Evolutionary conservation across 2,113 vertebrate species (phyloP).

Genomic region (Ammospiza caudacuta): DNA sequence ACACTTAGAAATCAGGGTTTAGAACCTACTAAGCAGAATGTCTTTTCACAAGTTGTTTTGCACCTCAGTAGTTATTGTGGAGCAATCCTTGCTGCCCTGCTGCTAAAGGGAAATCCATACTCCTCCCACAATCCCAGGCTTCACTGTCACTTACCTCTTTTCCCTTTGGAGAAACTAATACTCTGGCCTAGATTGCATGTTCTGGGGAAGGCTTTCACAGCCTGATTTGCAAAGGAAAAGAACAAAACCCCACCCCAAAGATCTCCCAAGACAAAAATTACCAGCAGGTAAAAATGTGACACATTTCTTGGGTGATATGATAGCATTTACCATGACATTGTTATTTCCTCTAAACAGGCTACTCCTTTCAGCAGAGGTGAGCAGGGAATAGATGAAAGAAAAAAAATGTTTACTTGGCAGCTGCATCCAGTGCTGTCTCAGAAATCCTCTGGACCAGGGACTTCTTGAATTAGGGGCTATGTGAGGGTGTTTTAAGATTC

Average conservation of each 20-base stretch:
- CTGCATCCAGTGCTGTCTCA: not conserved
- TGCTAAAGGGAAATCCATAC: not conserved
- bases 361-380: not conserved
- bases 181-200: accelerated
- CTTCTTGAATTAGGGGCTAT: not conserved
- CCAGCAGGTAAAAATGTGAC: not conserved
- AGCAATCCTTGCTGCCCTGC: not conserved
- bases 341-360: not conserved
- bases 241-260: not conserved
- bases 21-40: not conserved
- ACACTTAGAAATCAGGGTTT: not conserved
- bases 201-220: not conserved
- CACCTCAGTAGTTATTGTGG: not conserved
- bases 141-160: not conserved
- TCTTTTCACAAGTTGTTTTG: not conserved
- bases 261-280: not conserved
- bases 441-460: not conserved
- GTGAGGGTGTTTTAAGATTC: not conserved
- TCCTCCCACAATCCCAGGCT: not conserved
- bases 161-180: not conserved
- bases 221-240: not conserved
- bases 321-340: not conserved
- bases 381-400: not conserved
- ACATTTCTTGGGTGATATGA: not conserved
- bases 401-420: not conserved